Conservation (phyloP, 2,113 vertebrate genomes). For the Halcyon malimbica region DNA sequence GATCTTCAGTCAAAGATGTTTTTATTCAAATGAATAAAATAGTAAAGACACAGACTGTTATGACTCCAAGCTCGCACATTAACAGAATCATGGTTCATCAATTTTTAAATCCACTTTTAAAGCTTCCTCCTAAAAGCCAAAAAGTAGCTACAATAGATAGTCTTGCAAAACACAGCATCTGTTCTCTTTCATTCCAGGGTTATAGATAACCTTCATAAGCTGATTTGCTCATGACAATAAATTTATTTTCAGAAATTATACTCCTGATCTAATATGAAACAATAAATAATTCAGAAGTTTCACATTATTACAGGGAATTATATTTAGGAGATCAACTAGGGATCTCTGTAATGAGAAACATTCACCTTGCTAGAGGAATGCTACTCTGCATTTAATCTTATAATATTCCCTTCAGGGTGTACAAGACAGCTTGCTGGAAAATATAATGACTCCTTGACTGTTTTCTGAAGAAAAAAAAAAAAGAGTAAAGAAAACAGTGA, state of each 20-base stretch:
- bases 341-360: constrained; percentile 76
- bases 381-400: constrained; percentile 77
- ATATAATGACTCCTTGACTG: constrained; percentile 69
- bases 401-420: constrained; percentile 79
- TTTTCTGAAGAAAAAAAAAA: constrained; percentile 49
- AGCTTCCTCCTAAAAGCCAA: constrained; percentile 41
- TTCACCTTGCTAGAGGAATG: constrained; percentile 77
- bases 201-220: constrained; percentile 73
- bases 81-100: constrained; percentile 42
- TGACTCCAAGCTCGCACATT: not conserved
- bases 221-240: constrained; percentile 74
- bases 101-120: constrained; percentile 61
- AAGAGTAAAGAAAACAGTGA: constrained; percentile 67
- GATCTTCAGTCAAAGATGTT: not conserved
- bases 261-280: constrained; percentile 77
- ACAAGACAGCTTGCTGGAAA: constrained; percentile 76
- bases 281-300: constrained; percentile 82
- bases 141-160: constrained; percentile 59
- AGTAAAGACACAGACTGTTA: constrained; percentile 16
- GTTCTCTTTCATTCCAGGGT: constrained; percentile 64
- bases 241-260: constrained; percentile 80
- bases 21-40: not conserved
- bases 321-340: constrained; percentile 77
- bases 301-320: constrained; percentile 78
- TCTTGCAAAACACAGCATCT: constrained; percentile 49